phyloP scores from a whole-genome alignment of 2,113 vertebrate species.

The Bufo bufo region DNA sequence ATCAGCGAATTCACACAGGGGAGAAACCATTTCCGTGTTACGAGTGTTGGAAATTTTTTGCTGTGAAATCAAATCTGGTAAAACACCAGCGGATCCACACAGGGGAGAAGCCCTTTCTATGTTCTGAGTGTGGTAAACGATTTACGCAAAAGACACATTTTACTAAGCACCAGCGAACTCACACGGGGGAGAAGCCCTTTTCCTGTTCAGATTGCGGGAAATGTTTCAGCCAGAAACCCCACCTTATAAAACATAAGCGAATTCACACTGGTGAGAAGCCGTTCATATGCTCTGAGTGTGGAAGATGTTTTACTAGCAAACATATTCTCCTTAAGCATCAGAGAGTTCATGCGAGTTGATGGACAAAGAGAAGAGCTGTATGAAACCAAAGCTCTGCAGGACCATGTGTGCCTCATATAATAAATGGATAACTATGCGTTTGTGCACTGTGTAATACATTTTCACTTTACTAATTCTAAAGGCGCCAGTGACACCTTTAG shows the following conservation, averaged over 20 bases:
- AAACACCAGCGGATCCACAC: conserved; percentile 12
- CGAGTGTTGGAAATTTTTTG: neutral
- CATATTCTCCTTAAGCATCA: neutral
- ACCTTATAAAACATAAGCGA: too few relatives aligned
- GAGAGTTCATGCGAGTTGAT: neutral
- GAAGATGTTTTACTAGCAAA: neutral
- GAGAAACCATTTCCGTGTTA: neutral
- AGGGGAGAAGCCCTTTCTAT: neutral
- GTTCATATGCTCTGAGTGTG: neutral
- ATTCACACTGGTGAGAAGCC: too few relatives aligned
- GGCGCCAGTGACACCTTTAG: too few relatives aligned
- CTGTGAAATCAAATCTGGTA: neutral
- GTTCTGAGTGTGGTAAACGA: neutral
- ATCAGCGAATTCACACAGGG: neutral
- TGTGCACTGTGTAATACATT: too few relatives aligned
- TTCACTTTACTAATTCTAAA: too few relatives aligned
- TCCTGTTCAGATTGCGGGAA: too few relatives aligned
- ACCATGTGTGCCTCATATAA: neutral
- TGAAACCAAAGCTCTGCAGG: neutral
- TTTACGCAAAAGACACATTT: neutral
- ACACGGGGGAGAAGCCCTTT: neutral
- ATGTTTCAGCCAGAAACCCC: too few relatives aligned
- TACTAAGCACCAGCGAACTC: neutral
- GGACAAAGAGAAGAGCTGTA: neutral
- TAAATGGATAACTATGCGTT: neutral